A percentile compares a stretch with the other conserved stretches of the same genome.
Conservation (phyloP, 2,797 vertebrate genomes). For the Hemitrygon akajei region DNA sequence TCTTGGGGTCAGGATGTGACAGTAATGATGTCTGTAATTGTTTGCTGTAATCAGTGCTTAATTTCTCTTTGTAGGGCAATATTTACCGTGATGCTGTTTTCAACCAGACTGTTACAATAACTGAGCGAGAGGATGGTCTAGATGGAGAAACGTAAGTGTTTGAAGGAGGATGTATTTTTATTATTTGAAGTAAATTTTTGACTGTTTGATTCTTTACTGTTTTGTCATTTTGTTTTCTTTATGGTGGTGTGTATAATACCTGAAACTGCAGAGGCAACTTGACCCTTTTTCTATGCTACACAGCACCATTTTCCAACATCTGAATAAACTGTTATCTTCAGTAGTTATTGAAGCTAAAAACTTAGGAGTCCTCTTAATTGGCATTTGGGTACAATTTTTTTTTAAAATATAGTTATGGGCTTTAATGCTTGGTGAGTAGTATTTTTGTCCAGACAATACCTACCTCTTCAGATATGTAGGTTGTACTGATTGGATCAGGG, state of each 20-base stretch:
- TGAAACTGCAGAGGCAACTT: neutral
- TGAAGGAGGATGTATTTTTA: neutral
- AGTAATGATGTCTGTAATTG: neutral
- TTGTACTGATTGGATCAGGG: neutral
- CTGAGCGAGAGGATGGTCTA: slow-evolving; percentile 84
- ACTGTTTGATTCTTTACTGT: neutral
- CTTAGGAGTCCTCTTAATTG: neutral
- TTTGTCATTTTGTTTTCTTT: neutral
- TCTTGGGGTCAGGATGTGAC: neutral
- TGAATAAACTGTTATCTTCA: neutral
- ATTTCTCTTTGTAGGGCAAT: slow-evolving; percentile 65
- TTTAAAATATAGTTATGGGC: neutral
- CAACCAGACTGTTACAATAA: slow-evolving; percentile 94
- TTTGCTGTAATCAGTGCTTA: neutral
- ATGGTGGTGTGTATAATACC: neutral
- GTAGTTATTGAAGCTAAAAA: neutral
- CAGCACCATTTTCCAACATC: neutral
- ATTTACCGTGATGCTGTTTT: slow-evolving; percentile 94
- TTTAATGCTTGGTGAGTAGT: no score
- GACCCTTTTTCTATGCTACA: neutral
- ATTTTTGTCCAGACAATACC: no score
- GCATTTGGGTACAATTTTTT: neutral
- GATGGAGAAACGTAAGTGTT: slow-evolving; percentile 89
- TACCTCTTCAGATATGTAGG: neutral
- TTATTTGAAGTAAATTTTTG: neutral